Evolutionary conservation across 2,113 vertebrate species (phyloP).

Genomic region (Seriola aureovittata): DNA sequence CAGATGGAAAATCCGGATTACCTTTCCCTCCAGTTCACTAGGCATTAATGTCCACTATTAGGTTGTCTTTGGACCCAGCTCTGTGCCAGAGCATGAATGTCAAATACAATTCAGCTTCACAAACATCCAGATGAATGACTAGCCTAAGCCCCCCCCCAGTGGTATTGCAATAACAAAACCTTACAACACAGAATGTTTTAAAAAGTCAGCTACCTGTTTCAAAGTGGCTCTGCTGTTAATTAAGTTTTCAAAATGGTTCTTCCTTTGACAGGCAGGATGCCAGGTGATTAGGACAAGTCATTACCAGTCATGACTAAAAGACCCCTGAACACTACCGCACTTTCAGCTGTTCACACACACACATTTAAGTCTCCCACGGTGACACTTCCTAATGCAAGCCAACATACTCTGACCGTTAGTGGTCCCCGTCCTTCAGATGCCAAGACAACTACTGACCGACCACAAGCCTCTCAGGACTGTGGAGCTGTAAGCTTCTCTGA

Average conservation of each 20-base stretch:
- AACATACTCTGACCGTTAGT: constrained; percentile 33
- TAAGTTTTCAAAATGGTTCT: constrained; percentile 19
- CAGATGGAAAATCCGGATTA: constrained; percentile 82
- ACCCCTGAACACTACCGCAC: constrained; percentile 19
- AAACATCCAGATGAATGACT: constrained; percentile 44
- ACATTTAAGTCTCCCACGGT: constrained; percentile 36
- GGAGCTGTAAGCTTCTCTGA: background rate
- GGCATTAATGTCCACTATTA: constrained; percentile 75
- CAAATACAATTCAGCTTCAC: constrained; percentile 57
- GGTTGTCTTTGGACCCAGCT: constrained; percentile 60
- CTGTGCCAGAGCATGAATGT: constrained; percentile 61
- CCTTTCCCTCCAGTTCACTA: constrained; percentile 75
- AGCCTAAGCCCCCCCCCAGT: constrained; percentile 14
- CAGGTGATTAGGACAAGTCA: constrained; percentile 57
- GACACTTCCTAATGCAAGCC: constrained; percentile 43
- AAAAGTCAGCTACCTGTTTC: constrained; percentile 12
- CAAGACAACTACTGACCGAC: constrained; percentile 39
- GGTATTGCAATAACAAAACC: constrained; percentile 28
- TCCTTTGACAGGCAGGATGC: constrained; percentile 29
- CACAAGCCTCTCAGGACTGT: constrained; percentile 29
- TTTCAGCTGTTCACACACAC: constrained; percentile 56
- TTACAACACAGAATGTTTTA: background rate
- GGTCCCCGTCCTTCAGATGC: constrained; percentile 16
- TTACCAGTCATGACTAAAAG: constrained; percentile 36
- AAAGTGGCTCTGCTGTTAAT: background rate